Percentiles rank a stretch among this genome's conserved stretches.
Evolutionary conservation across 2,888 invertebrate genomes (phyloP).

Genomic region (Schrankia costaestrigalis): DNA sequence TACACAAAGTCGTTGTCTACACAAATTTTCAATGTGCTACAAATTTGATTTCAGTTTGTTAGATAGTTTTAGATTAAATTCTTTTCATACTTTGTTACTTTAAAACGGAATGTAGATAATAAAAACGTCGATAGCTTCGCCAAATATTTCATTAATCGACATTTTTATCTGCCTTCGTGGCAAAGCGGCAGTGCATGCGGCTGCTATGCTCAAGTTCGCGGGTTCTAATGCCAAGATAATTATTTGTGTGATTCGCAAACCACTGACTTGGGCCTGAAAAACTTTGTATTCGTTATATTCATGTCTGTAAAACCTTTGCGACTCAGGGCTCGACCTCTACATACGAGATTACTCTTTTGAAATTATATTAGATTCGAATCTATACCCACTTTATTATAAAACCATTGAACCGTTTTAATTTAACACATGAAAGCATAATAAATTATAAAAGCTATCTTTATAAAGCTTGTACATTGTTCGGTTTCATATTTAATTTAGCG

Average conservation of each 20-base stretch:
- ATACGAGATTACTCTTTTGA: too few relatives aligned
- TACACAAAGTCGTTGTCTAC: not conserved
- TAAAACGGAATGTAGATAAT: slow-evolving; percentile 1
- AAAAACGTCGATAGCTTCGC: slow-evolving; percentile 3
- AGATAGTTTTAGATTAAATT: slow-evolving; percentile 4
- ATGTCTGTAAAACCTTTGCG: too few relatives aligned
- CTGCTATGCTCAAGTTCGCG: too few relatives aligned
- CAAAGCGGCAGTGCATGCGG: too few relatives aligned
- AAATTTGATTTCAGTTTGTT: slow-evolving; percentile 1
- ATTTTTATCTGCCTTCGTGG: too few relatives aligned
- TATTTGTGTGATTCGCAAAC: too few relatives aligned
- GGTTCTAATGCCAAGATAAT: too few relatives aligned
- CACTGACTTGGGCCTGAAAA: too few relatives aligned
- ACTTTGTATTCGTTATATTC: too few relatives aligned
- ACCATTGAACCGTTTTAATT: not conserved
- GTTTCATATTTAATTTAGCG: slow-evolving; percentile 39
- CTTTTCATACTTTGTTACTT: not conserved
- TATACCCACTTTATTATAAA: not conserved
- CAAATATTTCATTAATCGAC: too few relatives aligned
- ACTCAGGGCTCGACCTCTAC: too few relatives aligned
- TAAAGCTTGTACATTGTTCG: slow-evolving; percentile 18
- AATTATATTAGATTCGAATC: too few relatives aligned
- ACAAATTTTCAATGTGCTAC: slow-evolving; percentile 2
- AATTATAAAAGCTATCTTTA: slow-evolving; percentile 9
- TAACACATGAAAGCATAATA: not conserved